phyloP scores from a whole-genome alignment of 2,888 invertebrate genomes.

The Lampropteryx suffumata region DNA sequence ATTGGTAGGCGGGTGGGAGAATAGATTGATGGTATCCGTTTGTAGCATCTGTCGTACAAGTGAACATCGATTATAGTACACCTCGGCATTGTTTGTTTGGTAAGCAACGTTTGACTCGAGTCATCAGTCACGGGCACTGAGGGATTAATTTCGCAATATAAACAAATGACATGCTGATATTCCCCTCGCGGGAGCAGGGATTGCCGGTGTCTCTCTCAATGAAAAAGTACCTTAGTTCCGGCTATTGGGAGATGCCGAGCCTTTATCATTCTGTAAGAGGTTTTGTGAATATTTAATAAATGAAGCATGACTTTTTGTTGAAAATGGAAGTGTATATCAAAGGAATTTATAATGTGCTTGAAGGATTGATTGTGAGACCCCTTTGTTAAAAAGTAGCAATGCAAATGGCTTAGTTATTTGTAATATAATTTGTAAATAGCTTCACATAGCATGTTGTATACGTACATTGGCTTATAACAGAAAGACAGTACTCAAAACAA shows the following conservation, averaged over 20 bases:
- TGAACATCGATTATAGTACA: slow-evolving; percentile 79
- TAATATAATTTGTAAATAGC: too few relatives aligned
- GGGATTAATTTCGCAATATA: slow-evolving; percentile 71
- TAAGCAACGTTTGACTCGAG: slow-evolving; percentile 66
- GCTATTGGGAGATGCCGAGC: slow-evolving; percentile 46
- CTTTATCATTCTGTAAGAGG: slow-evolving; percentile 55
- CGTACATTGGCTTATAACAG: neutral
- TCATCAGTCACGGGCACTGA: slow-evolving; percentile 63
- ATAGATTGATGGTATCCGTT: slow-evolving; percentile 80
- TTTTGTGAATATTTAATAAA: slow-evolving; percentile 57
- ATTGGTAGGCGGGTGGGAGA: slow-evolving; percentile 45
- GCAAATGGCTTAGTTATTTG: too few relatives aligned
- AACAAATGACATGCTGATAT: slow-evolving; percentile 72
- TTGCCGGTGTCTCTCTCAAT: slow-evolving; percentile 38
- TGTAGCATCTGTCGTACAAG: slow-evolving; percentile 81
- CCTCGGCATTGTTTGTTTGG: slow-evolving; percentile 76
- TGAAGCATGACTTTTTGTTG: slow-evolving; percentile 43
- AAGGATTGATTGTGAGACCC: neutral
- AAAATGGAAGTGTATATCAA: slow-evolving; percentile 32
- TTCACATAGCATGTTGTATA: too few relatives aligned
- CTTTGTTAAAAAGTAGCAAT: too few relatives aligned
- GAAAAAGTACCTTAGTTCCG: slow-evolving; percentile 52
- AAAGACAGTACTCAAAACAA: slow-evolving; percentile 6
- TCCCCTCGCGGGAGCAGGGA: slow-evolving; percentile 43
- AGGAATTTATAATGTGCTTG: slow-evolving; percentile 24